A percentile compares a stretch with the other conserved stretches of the same genome.
Conservation (phyloP, 2,888 invertebrate species). For the Ectemnius continuus region DNA sequence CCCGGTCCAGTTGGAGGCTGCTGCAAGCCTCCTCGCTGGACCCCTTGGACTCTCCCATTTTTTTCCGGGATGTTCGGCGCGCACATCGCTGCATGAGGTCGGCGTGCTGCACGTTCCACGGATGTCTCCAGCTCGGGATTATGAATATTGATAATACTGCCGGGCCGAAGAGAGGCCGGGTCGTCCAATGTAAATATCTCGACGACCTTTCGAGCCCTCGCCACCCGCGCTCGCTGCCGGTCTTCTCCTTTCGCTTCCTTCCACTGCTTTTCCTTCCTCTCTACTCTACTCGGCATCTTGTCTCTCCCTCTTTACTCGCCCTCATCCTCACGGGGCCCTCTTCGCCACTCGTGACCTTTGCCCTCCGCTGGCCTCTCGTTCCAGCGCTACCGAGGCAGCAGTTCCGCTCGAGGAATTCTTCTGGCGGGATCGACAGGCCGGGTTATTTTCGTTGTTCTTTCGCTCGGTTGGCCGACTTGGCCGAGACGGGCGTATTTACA, state of each 20-base stretch:
- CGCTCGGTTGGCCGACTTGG: slow-evolving; percentile 7
- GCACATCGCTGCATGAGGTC: slow-evolving; percentile 61
- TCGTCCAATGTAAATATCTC: slow-evolving; percentile 67
- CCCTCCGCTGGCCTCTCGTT: slow-evolving; percentile 33
- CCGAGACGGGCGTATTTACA: slow-evolving; percentile 19
- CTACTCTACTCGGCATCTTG: slow-evolving; percentile 15
- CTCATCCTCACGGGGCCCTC: neutral
- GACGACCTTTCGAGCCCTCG: slow-evolving; percentile 56
- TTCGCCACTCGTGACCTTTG: slow-evolving; percentile 47
- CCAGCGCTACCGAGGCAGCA: slow-evolving; percentile 32
- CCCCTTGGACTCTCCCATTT: slow-evolving; percentile 26
- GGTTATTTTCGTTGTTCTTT: slow-evolving; percentile 17
- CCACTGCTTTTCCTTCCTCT: slow-evolving; percentile 7
- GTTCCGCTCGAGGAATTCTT: slow-evolving; percentile 37
- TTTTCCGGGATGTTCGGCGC: slow-evolving; percentile 27
- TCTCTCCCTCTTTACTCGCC: slow-evolving; percentile 6
- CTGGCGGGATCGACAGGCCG: slow-evolving; percentile 23
- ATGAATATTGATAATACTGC: slow-evolving; percentile 70
- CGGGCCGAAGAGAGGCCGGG: slow-evolving; percentile 50
- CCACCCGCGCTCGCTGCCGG: slow-evolving; percentile 39
- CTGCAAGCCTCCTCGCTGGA: slow-evolving; percentile 27
- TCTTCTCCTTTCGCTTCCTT: no score
- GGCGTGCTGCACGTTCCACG: slow-evolving; percentile 65
- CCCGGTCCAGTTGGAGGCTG: slow-evolving; percentile 22
- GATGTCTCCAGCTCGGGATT: slow-evolving; percentile 68